These are phyloP conservation scores for Scrobipalpa costella DNA, from an alignment of 2,888 invertebrate genomes.

Conservation along the genomic window DNA sequence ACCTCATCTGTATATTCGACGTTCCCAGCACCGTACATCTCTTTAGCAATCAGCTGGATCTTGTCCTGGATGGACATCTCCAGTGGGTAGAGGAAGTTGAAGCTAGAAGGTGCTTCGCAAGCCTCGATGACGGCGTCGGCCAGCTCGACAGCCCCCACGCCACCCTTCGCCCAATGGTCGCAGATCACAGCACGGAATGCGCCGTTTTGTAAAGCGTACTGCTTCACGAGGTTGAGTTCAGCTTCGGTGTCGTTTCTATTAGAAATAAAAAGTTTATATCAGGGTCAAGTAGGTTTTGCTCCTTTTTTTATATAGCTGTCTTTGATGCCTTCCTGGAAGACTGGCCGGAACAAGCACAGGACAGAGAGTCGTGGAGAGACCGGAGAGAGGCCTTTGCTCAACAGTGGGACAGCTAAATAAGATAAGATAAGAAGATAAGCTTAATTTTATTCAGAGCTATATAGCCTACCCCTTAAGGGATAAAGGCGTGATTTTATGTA, in stretches of 20 bases:
- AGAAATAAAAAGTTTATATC: neutral
- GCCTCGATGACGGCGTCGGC: constrained; percentile 94
- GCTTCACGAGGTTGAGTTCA: constrained; percentile 90
- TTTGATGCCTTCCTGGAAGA: too few relatives aligned
- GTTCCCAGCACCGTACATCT: constrained; percentile 98
- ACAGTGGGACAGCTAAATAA: too few relatives aligned
- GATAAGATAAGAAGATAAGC: too few relatives aligned
- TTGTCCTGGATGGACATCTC: constrained; percentile 90
- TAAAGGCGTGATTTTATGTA: too few relatives aligned
- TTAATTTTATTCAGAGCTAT: too few relatives aligned
- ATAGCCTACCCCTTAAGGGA: too few relatives aligned
- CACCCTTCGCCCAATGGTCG: constrained; percentile 95
- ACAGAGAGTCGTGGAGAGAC: too few relatives aligned
- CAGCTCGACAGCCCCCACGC: constrained; percentile 91
- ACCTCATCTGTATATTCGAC: constrained; percentile 89
- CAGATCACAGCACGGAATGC: constrained; percentile 94
- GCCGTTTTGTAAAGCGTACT: constrained; percentile 87
- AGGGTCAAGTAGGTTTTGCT: too few relatives aligned
- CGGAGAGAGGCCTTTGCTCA: too few relatives aligned
- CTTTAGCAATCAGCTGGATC: constrained; percentile 91
- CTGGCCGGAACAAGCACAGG: too few relatives aligned
- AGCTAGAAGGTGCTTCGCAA: constrained; percentile 82
- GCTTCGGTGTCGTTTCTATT: constrained; percentile 90
- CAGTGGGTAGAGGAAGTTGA: constrained; percentile 86
- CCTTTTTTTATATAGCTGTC: too few relatives aligned